Base-by-base conservation (phyloP, 2,888 invertebrate genomes). In the Lordiphosa fenestrarum region DNA sequence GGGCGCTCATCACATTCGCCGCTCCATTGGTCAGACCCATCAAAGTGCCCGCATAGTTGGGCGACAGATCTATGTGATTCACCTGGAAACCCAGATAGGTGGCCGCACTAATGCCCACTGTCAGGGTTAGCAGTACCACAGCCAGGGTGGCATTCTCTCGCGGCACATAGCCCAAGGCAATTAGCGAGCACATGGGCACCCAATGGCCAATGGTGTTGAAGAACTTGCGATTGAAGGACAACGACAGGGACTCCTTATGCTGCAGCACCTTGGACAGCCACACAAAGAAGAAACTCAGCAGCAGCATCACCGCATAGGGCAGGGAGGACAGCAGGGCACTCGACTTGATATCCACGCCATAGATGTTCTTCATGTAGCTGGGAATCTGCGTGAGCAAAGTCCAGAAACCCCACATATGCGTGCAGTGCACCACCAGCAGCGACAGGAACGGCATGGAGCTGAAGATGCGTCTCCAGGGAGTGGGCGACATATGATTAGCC, bases 61-160 rank as follows among this genome's bases (percentile, higher is more conserved):
- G 95, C 4, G 96, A 94, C 50, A 96, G 90, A 90, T 96, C 96
- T 73, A 96, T 94, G 83, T 95, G 95, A 67, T 95, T 96, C 93
- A 91, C 91, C 93, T 94, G 92, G 85, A 94, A 95, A 6, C 95
- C 95, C 46, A 94, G 92, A 71, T 93, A 95, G 48, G 94, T 93
- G 0, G 93, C 94, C 0, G 95, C 93, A 77, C 95, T 95, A 1
- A 94, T 91, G 0, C 95, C 94, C 0, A 95, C 94, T 0, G 95
- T 94, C 7, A 94, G 76, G 0, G 94, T 92, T 0, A 96, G 90
- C 53, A 95, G 89, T 0, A 90, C 88, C 0, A 95, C 92, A 0
- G 94, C 94, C 4, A 93, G 71, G 7, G 65, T 59, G 0, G 86
- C 69, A 38, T 87, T 80, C 12, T 86, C 87, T 2, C 68, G 68